A percentile compares a stretch with the other conserved stretches of the same genome.
These are phyloP conservation scores for Alauda arvensis DNA, from an alignment of 2,797 vertebrate species.

Conservation along the genomic window DNA sequence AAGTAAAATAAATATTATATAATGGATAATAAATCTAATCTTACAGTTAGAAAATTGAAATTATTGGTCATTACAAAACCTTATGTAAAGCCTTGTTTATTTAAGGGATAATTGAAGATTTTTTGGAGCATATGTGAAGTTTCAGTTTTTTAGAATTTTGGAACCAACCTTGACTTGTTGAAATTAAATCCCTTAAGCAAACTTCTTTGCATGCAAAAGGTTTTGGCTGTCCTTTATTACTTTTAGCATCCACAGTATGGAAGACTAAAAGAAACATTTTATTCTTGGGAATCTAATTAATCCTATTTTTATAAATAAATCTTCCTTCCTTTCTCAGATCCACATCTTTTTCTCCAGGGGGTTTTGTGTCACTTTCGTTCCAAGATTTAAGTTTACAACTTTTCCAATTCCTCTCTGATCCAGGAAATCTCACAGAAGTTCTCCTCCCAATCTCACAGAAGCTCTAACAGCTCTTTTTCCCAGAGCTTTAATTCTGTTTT, in stretches of 20 bases:
- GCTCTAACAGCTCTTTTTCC: background rate
- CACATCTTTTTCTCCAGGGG: background rate
- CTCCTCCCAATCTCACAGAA: background rate
- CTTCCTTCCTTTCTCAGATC: constrained; percentile 12
- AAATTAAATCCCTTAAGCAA: background rate
- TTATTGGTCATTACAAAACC: background rate
- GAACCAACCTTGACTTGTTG: accelerated
- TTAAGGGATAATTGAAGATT: background rate
- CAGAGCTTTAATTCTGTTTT: background rate
- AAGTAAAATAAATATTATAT: background rate
- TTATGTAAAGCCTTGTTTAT: background rate
- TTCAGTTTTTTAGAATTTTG: background rate
- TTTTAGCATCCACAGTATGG: background rate
- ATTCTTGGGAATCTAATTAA: constrained; percentile 8
- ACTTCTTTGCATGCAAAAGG: background rate
- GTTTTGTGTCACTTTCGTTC: background rate
- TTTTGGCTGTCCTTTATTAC: background rate
- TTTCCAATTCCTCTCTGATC: background rate
- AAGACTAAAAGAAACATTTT: background rate
- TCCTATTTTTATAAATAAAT: constrained; percentile 4
- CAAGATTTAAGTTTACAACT: background rate
- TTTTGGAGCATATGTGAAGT: background rate
- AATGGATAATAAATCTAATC: background rate
- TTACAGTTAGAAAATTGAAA: background rate
- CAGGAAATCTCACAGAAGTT: background rate